Percentiles rank a stretch among this genome's conserved stretches.
These are phyloP conservation scores for Globia sparganii DNA, from an alignment of 2,888 invertebrate genomes.

Conservation along the genomic window DNA sequence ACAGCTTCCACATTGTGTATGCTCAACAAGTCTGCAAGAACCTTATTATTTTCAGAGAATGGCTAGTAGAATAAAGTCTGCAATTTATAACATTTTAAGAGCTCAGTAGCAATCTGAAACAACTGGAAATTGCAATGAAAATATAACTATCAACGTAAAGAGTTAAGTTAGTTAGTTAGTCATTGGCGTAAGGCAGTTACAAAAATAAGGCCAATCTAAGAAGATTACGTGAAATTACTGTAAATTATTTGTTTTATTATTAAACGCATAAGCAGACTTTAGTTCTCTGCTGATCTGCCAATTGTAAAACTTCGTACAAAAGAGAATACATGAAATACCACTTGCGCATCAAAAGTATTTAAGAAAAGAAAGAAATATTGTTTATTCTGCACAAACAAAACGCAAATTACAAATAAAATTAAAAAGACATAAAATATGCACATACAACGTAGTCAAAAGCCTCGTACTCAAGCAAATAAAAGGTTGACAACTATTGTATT, in stretches of 20 bases:
- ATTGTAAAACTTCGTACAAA: neutral
- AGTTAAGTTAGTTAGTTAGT: too few species aligned
- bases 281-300: neutral
- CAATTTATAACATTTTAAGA: conserved; percentile 39
- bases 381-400: too few species aligned
- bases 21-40: conserved; percentile 45
- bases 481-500: too few species aligned
- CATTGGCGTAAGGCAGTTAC: neutral
- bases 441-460: too few species aligned
- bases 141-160: too few species aligned
- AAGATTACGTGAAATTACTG: neutral
- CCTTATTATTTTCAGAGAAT: conserved; percentile 45
- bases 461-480: too few species aligned
- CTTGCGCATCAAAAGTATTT: neutral
- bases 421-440: too few species aligned
- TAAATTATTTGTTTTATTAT: neutral
- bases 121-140: neutral
- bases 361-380: too few species aligned
- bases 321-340: neutral
- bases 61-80: conserved; percentile 13
- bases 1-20: conserved; percentile 43
- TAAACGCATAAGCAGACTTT: neutral
- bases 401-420: too few species aligned
- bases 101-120: neutral
- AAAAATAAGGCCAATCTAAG: neutral